Percentiles rank a stretch among this genome's conserved stretches.
Evolutionary conservation across 2,113 vertebrate species (phyloP).

Genomic region (Leucosticte australis): DNA sequence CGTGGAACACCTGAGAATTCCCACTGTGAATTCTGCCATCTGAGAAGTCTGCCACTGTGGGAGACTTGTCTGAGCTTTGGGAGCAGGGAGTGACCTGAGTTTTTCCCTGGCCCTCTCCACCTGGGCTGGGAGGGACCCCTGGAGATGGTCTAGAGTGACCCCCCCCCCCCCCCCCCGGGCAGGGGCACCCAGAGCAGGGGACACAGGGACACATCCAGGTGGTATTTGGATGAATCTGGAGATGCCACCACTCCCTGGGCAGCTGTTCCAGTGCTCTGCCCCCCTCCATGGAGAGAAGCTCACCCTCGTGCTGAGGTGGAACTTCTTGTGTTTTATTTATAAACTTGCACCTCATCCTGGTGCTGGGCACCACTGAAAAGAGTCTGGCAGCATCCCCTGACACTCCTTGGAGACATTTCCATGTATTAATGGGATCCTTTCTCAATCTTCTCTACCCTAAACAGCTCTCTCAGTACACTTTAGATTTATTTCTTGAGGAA

Average conservation of each 20-base stretch:
- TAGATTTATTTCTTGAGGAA: background rate
- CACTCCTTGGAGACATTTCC: background rate
- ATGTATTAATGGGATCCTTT: background rate
- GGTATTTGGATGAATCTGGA: background rate
- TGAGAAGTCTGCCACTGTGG: background rate
- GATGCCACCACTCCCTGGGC: accelerated
- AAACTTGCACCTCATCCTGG: background rate
- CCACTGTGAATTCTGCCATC: too few relatives aligned
- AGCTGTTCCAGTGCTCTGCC: background rate
- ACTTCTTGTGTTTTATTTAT: background rate
- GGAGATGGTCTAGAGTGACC: background rate
- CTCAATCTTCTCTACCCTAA: background rate
- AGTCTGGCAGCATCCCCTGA: background rate
- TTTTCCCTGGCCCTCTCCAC: background rate
- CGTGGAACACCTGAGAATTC: background rate
- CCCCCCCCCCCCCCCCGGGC: too few relatives aligned
- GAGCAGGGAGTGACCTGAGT: background rate
- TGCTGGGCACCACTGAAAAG: background rate
- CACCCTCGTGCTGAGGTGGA: background rate
- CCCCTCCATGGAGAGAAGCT: background rate
- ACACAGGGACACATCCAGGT: background rate
- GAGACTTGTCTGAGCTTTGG: background rate
- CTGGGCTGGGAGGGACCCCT: background rate
- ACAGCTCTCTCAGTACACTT: background rate
- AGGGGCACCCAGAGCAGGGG: background rate